Evolutionary conservation across 2,888 invertebrate genomes (phyloP).

Genomic region (Drosophila gaucha): DNA sequence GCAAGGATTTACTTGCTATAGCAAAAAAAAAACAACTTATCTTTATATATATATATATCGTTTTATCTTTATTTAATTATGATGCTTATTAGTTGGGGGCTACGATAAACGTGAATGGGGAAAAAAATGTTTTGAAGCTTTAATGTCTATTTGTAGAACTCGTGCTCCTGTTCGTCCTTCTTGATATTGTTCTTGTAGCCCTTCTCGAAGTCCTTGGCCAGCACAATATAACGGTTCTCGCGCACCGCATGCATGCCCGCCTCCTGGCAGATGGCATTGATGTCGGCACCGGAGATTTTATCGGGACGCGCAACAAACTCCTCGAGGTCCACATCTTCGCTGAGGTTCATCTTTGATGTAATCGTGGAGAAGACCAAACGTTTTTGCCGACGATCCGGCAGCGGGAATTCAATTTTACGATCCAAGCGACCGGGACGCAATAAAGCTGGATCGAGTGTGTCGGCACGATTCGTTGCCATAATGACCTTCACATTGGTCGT

Average conservation of each 20-base stretch:
- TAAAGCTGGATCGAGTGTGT: slow-evolving; percentile 97
- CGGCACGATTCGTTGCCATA: slow-evolving; percentile 98
- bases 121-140: background rate
- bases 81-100: slow-evolving; percentile 13
- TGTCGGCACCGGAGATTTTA: slow-evolving; percentile 99
- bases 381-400: slow-evolving; percentile 95
- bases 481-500: slow-evolving; percentile 99
- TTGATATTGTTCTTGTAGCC: slow-evolving; percentile 99
- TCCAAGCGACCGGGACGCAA: slow-evolving; percentile 93
- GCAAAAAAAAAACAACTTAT: too few species aligned
- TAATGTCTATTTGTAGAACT: slow-evolving; percentile 96
- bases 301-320: slow-evolving; percentile 99
- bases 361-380: slow-evolving; percentile 99
- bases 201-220: slow-evolving; percentile 99
- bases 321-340: slow-evolving; percentile 99
- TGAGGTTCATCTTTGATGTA: slow-evolving; percentile 97
- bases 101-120: slow-evolving; percentile 40
- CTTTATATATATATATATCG: slow-evolving; percentile 1
- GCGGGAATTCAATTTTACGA: slow-evolving; percentile 99
- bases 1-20: too few species aligned
- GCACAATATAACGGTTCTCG: slow-evolving; percentile 98
- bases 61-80: slow-evolving; percentile 11
- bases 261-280: slow-evolving; percentile 99
- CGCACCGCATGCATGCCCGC: slow-evolving; percentile 99
- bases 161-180: slow-evolving; percentile 98